Evolutionary conservation across 2,797 vertebrate genomes (phyloP).

Genomic region (Neosilurus hyrtlii): DNA sequence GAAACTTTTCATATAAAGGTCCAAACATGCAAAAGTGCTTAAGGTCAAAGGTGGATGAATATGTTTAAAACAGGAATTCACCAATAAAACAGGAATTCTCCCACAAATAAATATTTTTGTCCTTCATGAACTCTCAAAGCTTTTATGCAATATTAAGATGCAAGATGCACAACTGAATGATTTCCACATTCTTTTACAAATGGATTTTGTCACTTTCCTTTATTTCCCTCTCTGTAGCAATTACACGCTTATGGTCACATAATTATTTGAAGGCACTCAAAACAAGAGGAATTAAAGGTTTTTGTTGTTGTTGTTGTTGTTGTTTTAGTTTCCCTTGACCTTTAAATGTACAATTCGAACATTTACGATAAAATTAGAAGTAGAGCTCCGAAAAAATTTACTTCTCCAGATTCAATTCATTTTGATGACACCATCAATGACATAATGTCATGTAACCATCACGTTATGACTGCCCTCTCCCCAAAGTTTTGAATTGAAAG

Average conservation of each 20-base stretch:
- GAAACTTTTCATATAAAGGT: background rate
- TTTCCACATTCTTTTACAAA: background rate
- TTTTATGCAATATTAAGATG: background rate
- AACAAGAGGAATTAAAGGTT: background rate
- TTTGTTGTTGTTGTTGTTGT: too few species aligned
- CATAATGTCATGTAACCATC: too few species aligned
- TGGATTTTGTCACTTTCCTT: background rate
- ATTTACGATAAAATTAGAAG: background rate
- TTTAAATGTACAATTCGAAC: background rate
- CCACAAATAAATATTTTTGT: background rate
- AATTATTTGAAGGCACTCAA: background rate
- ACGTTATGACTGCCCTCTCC: too few species aligned
- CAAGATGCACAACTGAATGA: background rate
- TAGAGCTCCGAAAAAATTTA: too few species aligned
- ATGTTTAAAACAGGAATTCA: slow-evolving; percentile 22
- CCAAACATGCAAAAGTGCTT: slow-evolving; percentile 47
- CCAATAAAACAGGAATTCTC: slow-evolving; percentile 13
- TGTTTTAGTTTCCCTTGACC: background rate
- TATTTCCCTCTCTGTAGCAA: background rate
- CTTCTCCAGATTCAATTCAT: too few species aligned
- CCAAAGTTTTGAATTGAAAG: too few species aligned
- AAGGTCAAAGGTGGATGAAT: background rate
- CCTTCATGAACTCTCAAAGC: background rate
- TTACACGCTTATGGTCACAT: background rate
- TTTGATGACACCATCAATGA: too few species aligned